Conservation (phyloP, 2,888 invertebrate species). For the Rhaphigaster nebulosa region DNA sequence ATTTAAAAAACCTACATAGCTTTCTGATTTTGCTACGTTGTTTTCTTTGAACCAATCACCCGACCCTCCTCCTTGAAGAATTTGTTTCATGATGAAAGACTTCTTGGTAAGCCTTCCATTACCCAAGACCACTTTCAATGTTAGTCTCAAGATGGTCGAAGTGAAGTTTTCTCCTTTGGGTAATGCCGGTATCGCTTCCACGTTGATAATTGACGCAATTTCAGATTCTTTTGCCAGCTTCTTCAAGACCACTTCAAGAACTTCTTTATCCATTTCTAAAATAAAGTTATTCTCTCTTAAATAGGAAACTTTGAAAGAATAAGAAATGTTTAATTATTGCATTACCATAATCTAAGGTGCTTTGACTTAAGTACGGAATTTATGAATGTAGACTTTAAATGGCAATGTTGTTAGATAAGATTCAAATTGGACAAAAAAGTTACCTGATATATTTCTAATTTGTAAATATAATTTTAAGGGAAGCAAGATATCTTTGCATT, state of each 20-base stretch:
- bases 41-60: neutral
- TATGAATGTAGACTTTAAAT: too few relatives aligned
- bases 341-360: too few relatives aligned
- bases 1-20: neutral
- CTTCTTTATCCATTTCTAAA: neutral
- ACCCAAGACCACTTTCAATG: neutral
- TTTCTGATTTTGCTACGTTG: neutral
- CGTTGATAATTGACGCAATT: neutral
- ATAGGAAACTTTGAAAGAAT: neutral
- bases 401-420: too few relatives aligned
- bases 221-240: neutral
- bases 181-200: neutral
- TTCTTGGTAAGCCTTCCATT: neutral
- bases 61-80: neutral
- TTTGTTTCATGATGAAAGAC: neutral
- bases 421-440: too few relatives aligned
- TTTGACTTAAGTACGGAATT: too few relatives aligned
- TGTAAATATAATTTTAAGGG: too few relatives aligned
- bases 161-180: neutral
- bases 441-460: too few relatives aligned
- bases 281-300: neutral
- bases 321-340: neutral
- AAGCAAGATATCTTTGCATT: too few relatives aligned
- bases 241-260: neutral
- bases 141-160: neutral